These are phyloP conservation scores for Drosophila nebulosa DNA, from an alignment of 1,140 invertebrate genomes.

Conservation along the genomic window DNA sequence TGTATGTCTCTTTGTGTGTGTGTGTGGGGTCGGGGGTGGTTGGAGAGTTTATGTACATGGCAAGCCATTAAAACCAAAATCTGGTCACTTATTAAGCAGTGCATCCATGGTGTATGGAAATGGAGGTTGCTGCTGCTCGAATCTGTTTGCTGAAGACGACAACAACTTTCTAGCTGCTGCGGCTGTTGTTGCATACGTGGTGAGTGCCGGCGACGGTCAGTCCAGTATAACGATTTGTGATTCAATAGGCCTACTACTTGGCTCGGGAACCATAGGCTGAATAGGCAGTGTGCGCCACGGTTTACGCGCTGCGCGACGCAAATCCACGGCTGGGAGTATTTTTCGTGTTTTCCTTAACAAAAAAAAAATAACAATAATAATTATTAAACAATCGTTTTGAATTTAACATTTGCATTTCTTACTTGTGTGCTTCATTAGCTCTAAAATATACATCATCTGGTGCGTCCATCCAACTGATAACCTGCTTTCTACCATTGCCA, in stretches of 20 bases:
- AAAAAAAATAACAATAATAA: not conserved
- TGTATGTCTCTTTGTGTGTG: slow-evolving; percentile 10
- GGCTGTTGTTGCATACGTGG: slow-evolving; percentile 35
- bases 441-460: slow-evolving; percentile 98
- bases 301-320: slow-evolving; percentile 93
- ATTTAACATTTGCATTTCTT: slow-evolving; percentile 79
- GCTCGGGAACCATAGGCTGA: slow-evolving; percentile 53
- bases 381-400: not conserved
- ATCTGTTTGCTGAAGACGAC: slow-evolving; percentile 63
- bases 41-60: slow-evolving; percentile 62
- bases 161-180: slow-evolving; percentile 48
- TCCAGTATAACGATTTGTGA: slow-evolving; percentile 87
- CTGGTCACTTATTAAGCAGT: slow-evolving; percentile 83
- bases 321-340: slow-evolving; percentile 89
- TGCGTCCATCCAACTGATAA: slow-evolving; percentile 98
- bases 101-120: slow-evolving; percentile 85
- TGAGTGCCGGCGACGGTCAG: slow-evolving; percentile 82
- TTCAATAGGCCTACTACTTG: slow-evolving; percentile 80
- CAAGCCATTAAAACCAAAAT: slow-evolving; percentile 64
- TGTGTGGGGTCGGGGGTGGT: slow-evolving; percentile 8
- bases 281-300: slow-evolving; percentile 89
- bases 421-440: slow-evolving; percentile 94
- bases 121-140: slow-evolving; percentile 80
- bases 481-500: slow-evolving; percentile 89
- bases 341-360: slow-evolving; percentile 89